These are phyloP conservation scores for Ictidomys tridecemlineatus DNA, from an alignment of 2,113 vertebrate genomes.

Conservation along the genomic window DNA sequence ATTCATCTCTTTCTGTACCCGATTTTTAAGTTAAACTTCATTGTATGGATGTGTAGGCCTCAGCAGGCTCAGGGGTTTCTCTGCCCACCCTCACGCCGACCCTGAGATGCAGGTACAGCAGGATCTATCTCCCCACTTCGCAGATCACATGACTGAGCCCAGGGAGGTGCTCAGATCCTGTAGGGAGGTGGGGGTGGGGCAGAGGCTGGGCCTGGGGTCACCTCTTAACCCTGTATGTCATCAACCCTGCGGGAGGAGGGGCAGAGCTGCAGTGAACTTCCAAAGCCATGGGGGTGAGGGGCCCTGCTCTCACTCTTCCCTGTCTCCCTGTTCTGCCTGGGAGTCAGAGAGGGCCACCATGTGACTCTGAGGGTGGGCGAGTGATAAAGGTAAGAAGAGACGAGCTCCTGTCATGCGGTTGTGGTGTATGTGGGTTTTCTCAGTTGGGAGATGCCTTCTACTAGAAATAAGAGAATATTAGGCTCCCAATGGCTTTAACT, in stretches of 20 bases:
- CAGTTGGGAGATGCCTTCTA: background rate
- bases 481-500: background rate
- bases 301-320: background rate
- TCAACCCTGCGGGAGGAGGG: background rate
- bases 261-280: background rate
- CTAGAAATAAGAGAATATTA: background rate
- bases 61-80: background rate
- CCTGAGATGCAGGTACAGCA: background rate
- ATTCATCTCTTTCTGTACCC: background rate
- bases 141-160: background rate
- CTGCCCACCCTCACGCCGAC: background rate
- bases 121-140: background rate
- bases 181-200: background rate
- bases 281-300: background rate
- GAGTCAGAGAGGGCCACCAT: background rate
- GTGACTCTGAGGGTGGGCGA: background rate
- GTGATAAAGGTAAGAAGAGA: background rate
- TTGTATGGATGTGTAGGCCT: background rate
- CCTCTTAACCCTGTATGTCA: too few relatives aligned
- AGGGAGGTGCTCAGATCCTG: background rate
- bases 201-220: background rate
- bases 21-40: background rate
- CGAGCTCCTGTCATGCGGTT: accelerated
- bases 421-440: background rate
- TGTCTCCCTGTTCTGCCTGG: background rate